phyloP scores from a whole-genome alignment of 2,888 invertebrate species.

The Seladonia tumulorum region DNA sequence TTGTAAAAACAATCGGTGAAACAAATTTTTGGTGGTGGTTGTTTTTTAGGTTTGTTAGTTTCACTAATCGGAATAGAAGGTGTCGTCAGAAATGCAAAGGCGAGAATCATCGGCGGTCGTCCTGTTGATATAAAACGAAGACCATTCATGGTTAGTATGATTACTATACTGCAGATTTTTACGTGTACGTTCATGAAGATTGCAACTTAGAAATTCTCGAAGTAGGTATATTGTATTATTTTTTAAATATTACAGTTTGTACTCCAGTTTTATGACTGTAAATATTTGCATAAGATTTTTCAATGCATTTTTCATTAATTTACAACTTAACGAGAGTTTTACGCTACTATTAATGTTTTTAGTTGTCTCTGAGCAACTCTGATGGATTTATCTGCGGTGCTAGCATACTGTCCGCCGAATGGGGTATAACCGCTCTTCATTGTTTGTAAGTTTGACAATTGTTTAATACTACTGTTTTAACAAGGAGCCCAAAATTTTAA shows the following conservation, averaged over 20 bases:
- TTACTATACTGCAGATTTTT: background rate
- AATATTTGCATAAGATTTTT: too few relatives aligned
- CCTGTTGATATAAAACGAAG: slow-evolving; percentile 51
- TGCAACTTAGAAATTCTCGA: too few relatives aligned
- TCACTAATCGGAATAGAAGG: background rate
- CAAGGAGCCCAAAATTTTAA: background rate
- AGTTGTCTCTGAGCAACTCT: slow-evolving; percentile 66
- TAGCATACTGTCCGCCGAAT: slow-evolving; percentile 65
- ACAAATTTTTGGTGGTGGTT: background rate
- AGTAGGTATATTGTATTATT: too few relatives aligned
- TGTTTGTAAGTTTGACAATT: slow-evolving; percentile 67
- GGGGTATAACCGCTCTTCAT: slow-evolving; percentile 73
- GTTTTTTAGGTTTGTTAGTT: slow-evolving; percentile 9
- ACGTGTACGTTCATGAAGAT: too few relatives aligned
- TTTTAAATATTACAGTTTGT: too few relatives aligned
- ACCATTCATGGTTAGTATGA: slow-evolving; percentile 63
- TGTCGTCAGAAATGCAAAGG: background rate
- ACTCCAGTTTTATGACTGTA: too few relatives aligned
- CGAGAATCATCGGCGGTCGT: slow-evolving; percentile 67
- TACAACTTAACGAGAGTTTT: background rate
- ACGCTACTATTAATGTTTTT: slow-evolving; percentile 19
- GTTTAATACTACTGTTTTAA: too few relatives aligned
- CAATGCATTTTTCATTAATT: too few relatives aligned
- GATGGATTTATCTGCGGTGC: slow-evolving; percentile 68
- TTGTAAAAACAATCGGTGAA: background rate